Conservation (phyloP, 2,113 vertebrate genomes). For the Hoplias malabaricus region DNA sequence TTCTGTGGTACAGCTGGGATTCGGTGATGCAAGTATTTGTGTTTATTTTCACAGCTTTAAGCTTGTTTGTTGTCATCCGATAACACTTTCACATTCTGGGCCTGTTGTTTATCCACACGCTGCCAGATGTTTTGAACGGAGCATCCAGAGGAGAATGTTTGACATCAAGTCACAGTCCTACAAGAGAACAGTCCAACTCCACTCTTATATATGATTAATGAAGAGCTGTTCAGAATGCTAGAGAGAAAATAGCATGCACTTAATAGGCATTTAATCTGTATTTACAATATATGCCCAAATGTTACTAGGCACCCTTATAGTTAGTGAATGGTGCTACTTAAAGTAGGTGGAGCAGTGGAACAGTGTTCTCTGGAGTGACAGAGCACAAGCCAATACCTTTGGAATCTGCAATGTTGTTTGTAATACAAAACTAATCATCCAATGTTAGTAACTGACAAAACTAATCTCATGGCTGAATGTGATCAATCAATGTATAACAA, state of each 20-base stretch:
- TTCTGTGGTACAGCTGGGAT: not conserved
- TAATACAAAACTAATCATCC: too few relatives aligned
- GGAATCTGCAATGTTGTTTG: too few relatives aligned
- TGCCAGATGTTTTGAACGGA: not conserved
- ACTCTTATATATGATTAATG: not conserved
- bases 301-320: too few relatives aligned
- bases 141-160: not conserved
- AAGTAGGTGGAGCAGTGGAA: too few relatives aligned
- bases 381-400: too few relatives aligned
- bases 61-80: slow-evolving; percentile 6
- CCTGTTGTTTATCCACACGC: not conserved
- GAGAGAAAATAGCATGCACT: not conserved
- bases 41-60: slow-evolving; percentile 7
- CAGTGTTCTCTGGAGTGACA: too few relatives aligned
- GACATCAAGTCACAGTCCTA: not conserved
- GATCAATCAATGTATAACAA: too few relatives aligned
- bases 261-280: not conserved
- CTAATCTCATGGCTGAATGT: too few relatives aligned
- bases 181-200: not conserved
- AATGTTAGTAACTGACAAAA: too few relatives aligned
- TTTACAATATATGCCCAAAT: too few relatives aligned
- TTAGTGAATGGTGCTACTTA: too few relatives aligned
- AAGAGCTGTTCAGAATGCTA: not conserved
- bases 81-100: not conserved
- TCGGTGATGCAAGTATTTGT: not conserved